Percentiles rank a stretch among this genome's conserved stretches.
Evolutionary conservation across 2,113 vertebrate genomes (phyloP).

Genomic region (Pachypanchax playfairii): DNA sequence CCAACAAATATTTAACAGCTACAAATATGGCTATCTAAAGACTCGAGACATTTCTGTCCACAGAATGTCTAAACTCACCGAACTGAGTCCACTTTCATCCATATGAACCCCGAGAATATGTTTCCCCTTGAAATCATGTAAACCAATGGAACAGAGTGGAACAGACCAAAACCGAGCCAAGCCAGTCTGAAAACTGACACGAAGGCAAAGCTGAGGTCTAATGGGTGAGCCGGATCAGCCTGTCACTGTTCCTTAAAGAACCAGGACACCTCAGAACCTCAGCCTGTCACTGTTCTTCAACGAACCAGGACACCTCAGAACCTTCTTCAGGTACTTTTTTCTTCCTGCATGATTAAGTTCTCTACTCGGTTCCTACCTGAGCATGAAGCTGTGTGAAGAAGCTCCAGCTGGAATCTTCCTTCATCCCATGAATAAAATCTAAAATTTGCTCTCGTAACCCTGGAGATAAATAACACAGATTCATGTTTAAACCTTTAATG

Average conservation of each 20-base stretch:
- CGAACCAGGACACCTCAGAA: too few relatives aligned
- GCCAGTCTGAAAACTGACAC: constrained; percentile 44
- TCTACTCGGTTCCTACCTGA: constrained; percentile 59
- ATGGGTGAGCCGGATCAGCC: constrained; percentile 19
- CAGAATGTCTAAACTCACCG: constrained; percentile 45
- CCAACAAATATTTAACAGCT: neutral
- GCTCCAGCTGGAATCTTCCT: constrained; percentile 18
- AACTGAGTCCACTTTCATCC: constrained; percentile 34
- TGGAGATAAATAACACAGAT: constrained; percentile 30
- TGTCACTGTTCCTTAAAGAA: constrained; percentile 56
- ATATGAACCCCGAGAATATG: constrained; percentile 31
- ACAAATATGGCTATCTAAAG: too few relatives aligned
- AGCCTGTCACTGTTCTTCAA: too few relatives aligned
- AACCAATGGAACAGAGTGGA: constrained; percentile 17
- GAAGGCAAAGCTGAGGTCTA: constrained; percentile 7
- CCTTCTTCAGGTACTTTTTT: too few relatives aligned
- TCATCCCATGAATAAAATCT: constrained; percentile 19
- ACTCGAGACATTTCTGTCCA: neutral
- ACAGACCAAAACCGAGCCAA: constrained; percentile 13
- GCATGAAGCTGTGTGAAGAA: constrained; percentile 34
- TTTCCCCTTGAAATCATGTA: neutral
- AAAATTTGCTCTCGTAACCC: constrained; percentile 19
- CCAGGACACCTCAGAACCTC: too few relatives aligned
- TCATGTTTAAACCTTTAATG: neutral
- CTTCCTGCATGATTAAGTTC: too few relatives aligned